phyloP scores from a whole-genome alignment of 1,140 invertebrate species.

The Campoletis sonorensis region DNA sequence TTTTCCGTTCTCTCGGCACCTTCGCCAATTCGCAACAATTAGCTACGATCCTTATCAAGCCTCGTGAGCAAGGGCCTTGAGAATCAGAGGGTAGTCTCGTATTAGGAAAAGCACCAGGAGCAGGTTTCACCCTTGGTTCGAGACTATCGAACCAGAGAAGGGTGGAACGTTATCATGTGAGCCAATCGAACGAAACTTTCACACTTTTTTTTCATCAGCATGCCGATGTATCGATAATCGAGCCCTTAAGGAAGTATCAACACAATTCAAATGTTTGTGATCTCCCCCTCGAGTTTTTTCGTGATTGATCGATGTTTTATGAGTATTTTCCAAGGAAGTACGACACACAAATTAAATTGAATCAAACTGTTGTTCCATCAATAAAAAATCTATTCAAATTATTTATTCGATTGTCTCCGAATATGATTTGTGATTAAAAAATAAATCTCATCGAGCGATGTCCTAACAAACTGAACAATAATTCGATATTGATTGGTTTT shows the following conservation, averaged over 20 bases:
- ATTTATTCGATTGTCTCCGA: too few species aligned
- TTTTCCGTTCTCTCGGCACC: constrained; percentile 67
- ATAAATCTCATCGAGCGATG: too few species aligned
- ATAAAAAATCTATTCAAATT: too few species aligned
- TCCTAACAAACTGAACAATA: too few species aligned
- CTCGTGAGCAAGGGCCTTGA: constrained; percentile 52
- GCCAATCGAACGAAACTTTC: constrained; percentile 5
- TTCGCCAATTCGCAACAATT: constrained; percentile 75
- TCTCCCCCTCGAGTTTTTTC: not conserved
- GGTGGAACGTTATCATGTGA: constrained; percentile 17
- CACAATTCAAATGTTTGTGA: not conserved
- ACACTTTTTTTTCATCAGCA: not conserved
- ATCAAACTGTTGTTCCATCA: too few species aligned
- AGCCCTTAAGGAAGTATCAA: constrained; percentile 4
- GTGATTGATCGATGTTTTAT: not conserved
- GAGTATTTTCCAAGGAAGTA: too few species aligned
- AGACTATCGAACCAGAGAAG: constrained; percentile 19
- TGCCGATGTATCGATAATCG: constrained; percentile 15
- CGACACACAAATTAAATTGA: too few species aligned
- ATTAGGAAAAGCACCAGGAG: constrained; percentile 15
- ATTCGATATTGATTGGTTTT: too few species aligned
- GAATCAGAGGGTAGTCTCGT: constrained; percentile 14
- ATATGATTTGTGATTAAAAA: too few species aligned
- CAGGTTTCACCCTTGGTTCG: not conserved
- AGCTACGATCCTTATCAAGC: constrained; percentile 74